Evolutionary conservation across 2,888 invertebrate species (phyloP), one percentile per base, ranked within the genome.

Genomic region (Phrixothrix hirtus): DNA sequence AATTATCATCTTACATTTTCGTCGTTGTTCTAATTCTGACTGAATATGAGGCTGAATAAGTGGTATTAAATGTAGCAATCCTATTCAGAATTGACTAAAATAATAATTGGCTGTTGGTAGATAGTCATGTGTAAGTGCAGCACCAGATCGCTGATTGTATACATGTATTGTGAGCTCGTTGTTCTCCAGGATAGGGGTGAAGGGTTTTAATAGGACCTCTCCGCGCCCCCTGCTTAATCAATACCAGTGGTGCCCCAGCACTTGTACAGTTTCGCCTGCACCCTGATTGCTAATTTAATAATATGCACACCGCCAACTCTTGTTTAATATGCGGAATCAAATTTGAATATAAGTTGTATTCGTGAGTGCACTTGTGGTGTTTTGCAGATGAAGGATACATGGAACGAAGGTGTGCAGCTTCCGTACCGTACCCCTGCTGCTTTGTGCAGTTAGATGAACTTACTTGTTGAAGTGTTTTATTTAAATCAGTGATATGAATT

Each of bases 261-360:
- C 51, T 50, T 49, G 49, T 50, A 44, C 52, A 49, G 55, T 54
- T 54, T 52, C 53, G 53, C 50, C 57, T 56, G 59, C 61, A 61
- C 54, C 58, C 70, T 70, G 71, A 72, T 75, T 74, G 73, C 73
- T 75, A 75, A 74, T 75, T 75, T 73, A 74, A 75, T 75, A 74
- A 73, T 72, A 74, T 71, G 71, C 71, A 72, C 69, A 71, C 72
- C 72, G 70, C 70, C 71, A 71, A 70, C 68, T 72, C 71, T 70
- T 71, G 74, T 73, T 72, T 73, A 72, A 71, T 74, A 70, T 75
- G 71, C 71, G 73, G 75, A 76, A 77, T 78, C 78, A 77, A 78
- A 78, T 78, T 78, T 78, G 77, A 53, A 47, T 78, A 76, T 78
- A 78, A 78, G 78, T 78, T 78, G 75, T 73, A 75, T 74, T 31